Percentiles rank a stretch among this genome's conserved stretches.
phyloP scores from a whole-genome alignment of 1,140 invertebrate genomes.

The Polyergus mexicanus region DNA sequence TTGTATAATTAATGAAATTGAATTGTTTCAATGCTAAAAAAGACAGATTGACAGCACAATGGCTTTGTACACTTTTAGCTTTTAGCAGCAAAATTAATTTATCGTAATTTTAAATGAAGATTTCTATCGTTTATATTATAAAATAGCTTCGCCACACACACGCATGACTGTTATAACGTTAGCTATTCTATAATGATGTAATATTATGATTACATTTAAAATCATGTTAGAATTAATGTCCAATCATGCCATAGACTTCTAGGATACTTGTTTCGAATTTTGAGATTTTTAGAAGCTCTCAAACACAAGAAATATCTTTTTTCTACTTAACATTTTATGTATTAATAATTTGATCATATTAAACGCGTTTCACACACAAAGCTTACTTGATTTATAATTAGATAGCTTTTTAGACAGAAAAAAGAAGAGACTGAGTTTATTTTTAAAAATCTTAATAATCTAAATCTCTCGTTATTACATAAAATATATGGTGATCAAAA shows the following conservation, averaged over 20 bases:
- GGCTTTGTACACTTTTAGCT: conserved; percentile 4
- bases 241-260: not conserved
- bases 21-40: conserved; percentile 6
- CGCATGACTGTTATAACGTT: not conserved
- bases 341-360: not conserved
- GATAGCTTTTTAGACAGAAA: not conserved
- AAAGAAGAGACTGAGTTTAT: not conserved
- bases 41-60: conserved; percentile 8
- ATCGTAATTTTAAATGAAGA: conserved; percentile 8
- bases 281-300: too few species aligned
- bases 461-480: not conserved
- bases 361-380: not conserved
- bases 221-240: conserved; percentile 22
- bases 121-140: not conserved
- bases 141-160: too few species aligned
- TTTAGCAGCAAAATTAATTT: conserved; percentile 38
- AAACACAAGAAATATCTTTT: not conserved
- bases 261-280: not conserved
- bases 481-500: not conserved
- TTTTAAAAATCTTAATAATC: not conserved
- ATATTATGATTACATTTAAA: not conserved
- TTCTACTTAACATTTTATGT: not conserved
- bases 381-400: not conserved
- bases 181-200: not conserved
- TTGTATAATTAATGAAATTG: conserved; percentile 30